Percentiles rank a stretch among this genome's conserved stretches.
These are phyloP conservation scores for Oncorhynchus gorbuscha DNA, from an alignment of 2,113 vertebrate species.

Conservation along the genomic window DNA sequence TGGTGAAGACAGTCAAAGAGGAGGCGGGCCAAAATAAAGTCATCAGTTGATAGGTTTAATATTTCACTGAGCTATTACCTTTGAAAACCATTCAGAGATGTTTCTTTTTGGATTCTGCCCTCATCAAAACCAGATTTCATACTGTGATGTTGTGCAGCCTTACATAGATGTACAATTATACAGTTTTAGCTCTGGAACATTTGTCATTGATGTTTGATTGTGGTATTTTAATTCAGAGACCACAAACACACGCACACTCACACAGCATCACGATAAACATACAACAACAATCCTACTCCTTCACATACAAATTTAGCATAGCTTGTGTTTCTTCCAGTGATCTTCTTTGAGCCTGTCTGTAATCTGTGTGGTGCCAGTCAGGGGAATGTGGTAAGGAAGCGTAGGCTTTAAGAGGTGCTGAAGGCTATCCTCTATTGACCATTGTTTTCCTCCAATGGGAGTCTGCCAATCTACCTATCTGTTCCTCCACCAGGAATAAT, in stretches of 20 bases:
- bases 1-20: neutral
- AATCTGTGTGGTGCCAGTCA: neutral
- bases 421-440: neutral
- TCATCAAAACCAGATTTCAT: neutral
- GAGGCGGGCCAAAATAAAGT: neutral
- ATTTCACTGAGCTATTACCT: neutral
- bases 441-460: neutral
- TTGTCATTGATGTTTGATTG: neutral
- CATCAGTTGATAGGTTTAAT: neutral
- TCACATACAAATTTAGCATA: neutral
- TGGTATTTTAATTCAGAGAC: neutral
- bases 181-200: neutral
- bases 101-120: neutral
- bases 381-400: conserved; percentile 7
- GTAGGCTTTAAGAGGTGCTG: conserved; percentile 2
- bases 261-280: neutral
- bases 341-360: neutral
- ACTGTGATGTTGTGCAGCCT: neutral
- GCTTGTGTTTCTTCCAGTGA: no score
- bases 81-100: neutral
- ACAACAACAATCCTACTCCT: neutral
- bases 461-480: neutral
- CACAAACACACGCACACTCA: neutral
- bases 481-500: neutral
- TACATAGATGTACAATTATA: neutral